phyloP scores from a whole-genome alignment of 2,113 vertebrate species.

The Xenopus borealis region DNA sequence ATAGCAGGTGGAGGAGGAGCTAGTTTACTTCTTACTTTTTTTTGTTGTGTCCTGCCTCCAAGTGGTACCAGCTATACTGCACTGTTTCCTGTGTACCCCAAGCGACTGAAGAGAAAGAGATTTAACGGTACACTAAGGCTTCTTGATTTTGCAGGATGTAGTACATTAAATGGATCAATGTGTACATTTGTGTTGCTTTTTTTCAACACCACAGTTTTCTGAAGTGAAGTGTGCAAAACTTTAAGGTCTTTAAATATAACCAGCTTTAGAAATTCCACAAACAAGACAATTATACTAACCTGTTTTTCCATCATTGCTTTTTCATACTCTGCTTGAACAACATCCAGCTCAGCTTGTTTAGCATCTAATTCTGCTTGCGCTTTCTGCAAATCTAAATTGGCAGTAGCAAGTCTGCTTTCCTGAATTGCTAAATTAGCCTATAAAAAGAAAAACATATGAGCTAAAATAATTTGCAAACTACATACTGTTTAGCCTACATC shows the following conservation, averaged over 20 bases:
- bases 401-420: slow-evolving; percentile 69
- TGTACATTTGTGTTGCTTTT: not conserved
- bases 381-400: slow-evolving; percentile 76
- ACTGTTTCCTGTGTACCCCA: too few species aligned
- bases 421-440: slow-evolving; percentile 82
- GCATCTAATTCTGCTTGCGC: slow-evolving; percentile 78
- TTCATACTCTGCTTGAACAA: slow-evolving; percentile 77
- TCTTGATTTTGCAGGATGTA: not conserved
- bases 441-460: slow-evolving; percentile 19
- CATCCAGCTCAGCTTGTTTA: slow-evolving; percentile 77
- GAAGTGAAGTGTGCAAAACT: not conserved
- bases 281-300: slow-evolving; percentile 55
- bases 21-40: too few species aligned
- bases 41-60: too few species aligned
- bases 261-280: slow-evolving; percentile 5
- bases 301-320: slow-evolving; percentile 78
- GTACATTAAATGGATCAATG: not conserved
- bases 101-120: too few species aligned
- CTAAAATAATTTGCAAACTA: not conserved
- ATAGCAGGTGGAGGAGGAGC: too few species aligned
- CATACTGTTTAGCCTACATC: not conserved
- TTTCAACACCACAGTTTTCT: not conserved
- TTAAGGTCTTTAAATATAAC: not conserved
- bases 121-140: too few species aligned
- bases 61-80: too few species aligned